A percentile compares a stretch with the other conserved stretches of the same genome.
Conservation (phyloP, 2,888 invertebrate species). For the Abrostola triplasia region DNA sequence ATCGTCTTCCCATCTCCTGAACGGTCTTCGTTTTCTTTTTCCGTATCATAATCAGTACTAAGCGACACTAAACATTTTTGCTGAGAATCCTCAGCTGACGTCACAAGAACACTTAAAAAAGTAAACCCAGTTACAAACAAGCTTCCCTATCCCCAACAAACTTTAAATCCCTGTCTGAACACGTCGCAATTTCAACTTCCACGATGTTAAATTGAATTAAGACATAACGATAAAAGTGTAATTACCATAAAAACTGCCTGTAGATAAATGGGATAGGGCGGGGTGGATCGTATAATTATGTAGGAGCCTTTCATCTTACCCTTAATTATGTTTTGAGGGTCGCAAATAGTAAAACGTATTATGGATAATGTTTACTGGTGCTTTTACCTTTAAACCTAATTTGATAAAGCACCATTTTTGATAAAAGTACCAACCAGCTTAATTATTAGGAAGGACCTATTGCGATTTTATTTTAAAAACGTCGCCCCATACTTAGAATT, state of each 20-base stretch:
- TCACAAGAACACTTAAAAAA: background rate
- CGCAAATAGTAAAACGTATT: constrained; percentile 53
- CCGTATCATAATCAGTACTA: too few species aligned
- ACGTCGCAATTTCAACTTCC: constrained; percentile 41
- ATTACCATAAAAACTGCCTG: constrained; percentile 84
- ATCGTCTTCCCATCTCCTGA: too few species aligned
- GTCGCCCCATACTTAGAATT: too few species aligned
- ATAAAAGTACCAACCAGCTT: too few species aligned
- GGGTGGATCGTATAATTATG: constrained; percentile 60
- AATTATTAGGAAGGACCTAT: too few species aligned
- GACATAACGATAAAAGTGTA: constrained; percentile 79
- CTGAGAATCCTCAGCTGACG: background rate
- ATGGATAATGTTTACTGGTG: constrained; percentile 42
- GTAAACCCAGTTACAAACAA: background rate
- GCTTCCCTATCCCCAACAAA: background rate
- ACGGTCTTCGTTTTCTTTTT: too few species aligned
- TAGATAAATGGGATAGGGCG: constrained; percentile 56
- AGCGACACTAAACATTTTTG: too few species aligned
- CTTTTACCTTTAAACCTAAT: too few species aligned
- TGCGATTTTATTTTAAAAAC: too few species aligned
- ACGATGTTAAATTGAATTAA: constrained; percentile 79
- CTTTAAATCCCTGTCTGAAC: constrained; percentile 34
- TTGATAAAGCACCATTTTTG: too few species aligned
- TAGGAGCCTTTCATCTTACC: constrained; percentile 70
- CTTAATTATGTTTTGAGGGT: constrained; percentile 69